A percentile compares a stretch with the other conserved stretches of the same genome.
phyloP scores from a whole-genome alignment of 2,888 invertebrate genomes.

The Salpingus planirostris region DNA sequence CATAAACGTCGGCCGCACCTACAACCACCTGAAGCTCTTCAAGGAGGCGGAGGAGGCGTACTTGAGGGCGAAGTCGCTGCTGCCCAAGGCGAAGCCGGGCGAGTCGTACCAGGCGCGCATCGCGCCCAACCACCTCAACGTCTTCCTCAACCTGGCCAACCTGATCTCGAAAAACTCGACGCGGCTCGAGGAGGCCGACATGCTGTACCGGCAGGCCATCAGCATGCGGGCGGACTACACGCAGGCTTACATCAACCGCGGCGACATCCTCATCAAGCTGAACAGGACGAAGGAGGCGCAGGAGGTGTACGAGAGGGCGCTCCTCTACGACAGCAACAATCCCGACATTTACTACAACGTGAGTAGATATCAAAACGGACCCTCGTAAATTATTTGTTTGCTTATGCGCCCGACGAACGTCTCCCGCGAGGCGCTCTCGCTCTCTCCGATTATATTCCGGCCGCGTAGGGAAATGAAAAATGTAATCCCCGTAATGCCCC shows the following conservation, averaged over 20 bases:
- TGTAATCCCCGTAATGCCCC: too few relatives aligned
- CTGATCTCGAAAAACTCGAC: constrained; percentile 88
- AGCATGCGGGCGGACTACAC: constrained; percentile 95
- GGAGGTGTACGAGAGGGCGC: constrained; percentile 86
- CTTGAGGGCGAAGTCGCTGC: constrained; percentile 75
- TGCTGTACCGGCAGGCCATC: constrained; percentile 89
- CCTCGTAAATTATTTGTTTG: too few relatives aligned
- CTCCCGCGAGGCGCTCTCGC: too few relatives aligned
- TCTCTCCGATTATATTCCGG: too few relatives aligned
- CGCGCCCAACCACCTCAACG: constrained; percentile 92
- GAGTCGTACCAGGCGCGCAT: constrained; percentile 93
- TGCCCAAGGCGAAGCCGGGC: constrained; percentile 87
- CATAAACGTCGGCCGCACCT: constrained; percentile 93
- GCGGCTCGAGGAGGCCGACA: constrained; percentile 87
- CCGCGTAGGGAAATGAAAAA: too few relatives aligned
- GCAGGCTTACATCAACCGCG: constrained; percentile 94
- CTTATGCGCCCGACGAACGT: too few relatives aligned
- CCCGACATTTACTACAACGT: constrained; percentile 93
- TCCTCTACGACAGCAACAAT: constrained; percentile 87
- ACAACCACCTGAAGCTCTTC: constrained; percentile 81
- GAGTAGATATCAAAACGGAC: constrained; percentile 41
- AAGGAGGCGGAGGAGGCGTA: constrained; percentile 90
- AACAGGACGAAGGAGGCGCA: constrained; percentile 92
- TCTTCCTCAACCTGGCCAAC: constrained; percentile 91
- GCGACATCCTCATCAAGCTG: constrained; percentile 89